These are phyloP conservation scores for Elephas maximus DNA, from an alignment of 2,113 vertebrate genomes.

Conservation along the genomic window DNA sequence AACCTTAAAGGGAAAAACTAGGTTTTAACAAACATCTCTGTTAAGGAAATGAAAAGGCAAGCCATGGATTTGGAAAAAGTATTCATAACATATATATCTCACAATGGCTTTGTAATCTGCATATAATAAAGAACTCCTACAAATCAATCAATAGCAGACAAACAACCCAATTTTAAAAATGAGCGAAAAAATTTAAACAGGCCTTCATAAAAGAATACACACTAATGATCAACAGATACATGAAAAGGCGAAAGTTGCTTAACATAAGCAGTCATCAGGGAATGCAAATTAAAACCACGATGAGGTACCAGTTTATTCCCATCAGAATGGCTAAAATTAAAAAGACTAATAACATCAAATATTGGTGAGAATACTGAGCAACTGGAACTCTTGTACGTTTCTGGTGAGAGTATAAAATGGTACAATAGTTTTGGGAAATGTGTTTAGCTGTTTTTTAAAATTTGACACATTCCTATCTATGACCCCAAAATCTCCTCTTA, in stretches of 20 bases:
- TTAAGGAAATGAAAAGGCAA: neutral
- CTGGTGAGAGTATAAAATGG: neutral
- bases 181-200: neutral
- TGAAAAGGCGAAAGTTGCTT: neutral
- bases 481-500: neutral
- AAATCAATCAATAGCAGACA: neutral
- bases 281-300: neutral
- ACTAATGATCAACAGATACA: neutral
- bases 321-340: neutral
- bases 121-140: neutral
- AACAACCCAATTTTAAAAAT: neutral
- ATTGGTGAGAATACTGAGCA: conserved; percentile 9
- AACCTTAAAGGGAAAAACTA: neutral
- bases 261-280: neutral
- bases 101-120: neutral
- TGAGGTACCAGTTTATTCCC: too few species aligned
- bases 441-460: neutral
- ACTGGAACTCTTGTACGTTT: neutral
- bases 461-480: neutral
- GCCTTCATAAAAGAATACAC: conserved; percentile 10
- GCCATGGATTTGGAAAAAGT: neutral
- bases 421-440: conserved; percentile 8
- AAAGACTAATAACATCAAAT: neutral
- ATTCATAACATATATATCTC: neutral
- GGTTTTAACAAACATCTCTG: neutral